phyloP scores from a whole-genome alignment of 2,113 vertebrate genomes.

The Caranx ignobilis region DNA sequence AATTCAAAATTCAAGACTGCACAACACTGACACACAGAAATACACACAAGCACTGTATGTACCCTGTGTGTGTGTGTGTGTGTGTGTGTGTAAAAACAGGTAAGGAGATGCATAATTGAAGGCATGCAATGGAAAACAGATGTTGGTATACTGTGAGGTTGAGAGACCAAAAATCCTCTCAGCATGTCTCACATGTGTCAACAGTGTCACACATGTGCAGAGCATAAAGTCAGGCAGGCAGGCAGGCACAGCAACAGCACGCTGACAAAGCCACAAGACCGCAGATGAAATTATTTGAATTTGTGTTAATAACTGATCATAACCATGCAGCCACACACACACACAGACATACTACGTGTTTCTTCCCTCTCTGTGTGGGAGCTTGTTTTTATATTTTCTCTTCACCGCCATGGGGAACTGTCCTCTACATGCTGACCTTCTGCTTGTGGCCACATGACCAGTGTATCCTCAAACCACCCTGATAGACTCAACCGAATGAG shows the following conservation, averaged over 20 bases:
- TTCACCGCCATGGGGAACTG: conserved; percentile 5
- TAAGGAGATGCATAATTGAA: conserved; percentile 52
- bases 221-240: neutral
- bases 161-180: conserved; percentile 25
- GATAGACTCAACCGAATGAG: neutral
- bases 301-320: conserved; percentile 4
- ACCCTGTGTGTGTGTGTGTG: conserved; percentile 5
- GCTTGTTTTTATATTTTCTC: conserved; percentile 7
- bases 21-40: neutral
- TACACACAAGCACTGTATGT: neutral
- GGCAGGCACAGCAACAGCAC: neutral
- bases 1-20: neutral
- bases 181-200: conserved; percentile 19
- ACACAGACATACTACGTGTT: neutral
- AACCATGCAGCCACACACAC: neutral
- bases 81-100: conserved; percentile 36
- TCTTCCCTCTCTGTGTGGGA: neutral
- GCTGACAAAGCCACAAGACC: conserved; percentile 1
- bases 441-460: conserved; percentile 35
- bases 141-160: conserved; percentile 23
- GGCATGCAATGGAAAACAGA: conserved; percentile 49
- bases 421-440: conserved; percentile 53
- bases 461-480: conserved; percentile 33
- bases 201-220: conserved; percentile 9
- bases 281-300: neutral